These are phyloP conservation scores for Osmoderma eremita DNA, from an alignment of 2,888 invertebrate genomes.

Conservation along the genomic window DNA sequence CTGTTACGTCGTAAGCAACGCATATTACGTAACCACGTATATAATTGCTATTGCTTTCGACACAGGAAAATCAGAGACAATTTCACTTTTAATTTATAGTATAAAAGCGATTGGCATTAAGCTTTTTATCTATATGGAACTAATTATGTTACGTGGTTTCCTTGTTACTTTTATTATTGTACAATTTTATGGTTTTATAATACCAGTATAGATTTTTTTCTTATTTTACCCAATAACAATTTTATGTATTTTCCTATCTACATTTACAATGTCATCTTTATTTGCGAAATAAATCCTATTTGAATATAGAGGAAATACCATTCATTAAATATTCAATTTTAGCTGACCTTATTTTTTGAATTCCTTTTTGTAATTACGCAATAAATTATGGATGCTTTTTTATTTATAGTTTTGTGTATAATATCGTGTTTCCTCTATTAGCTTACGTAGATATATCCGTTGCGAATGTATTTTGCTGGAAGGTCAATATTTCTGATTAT, in stretches of 20 bases:
- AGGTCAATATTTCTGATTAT: conserved; percentile 5
- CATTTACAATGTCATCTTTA: no score
- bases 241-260: no score
- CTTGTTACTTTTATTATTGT: no score
- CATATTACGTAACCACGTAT: neutral
- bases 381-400: conserved; percentile 17
- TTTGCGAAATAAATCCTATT: no score
- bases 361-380: conserved; percentile 6
- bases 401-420: neutral
- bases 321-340: neutral
- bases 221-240: no score
- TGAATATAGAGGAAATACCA: conserved; percentile 2
- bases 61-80: neutral
- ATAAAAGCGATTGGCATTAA: neutral
- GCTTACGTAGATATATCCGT: neutral
- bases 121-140: neutral
- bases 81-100: conserved; percentile 24
- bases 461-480: conserved; percentile 15
- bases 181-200: no score
- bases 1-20: conserved; percentile 1
- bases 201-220: no score
- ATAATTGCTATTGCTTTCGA: conserved; percentile 10
- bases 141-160: neutral
- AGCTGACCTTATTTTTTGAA: conserved; percentile 1
- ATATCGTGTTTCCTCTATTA: conserved; percentile 14